Evolutionary conservation across 2,888 invertebrate species (phyloP), one percentile per base, ranked within the genome.

Genomic region (Chrysina gloriosa): DNA sequence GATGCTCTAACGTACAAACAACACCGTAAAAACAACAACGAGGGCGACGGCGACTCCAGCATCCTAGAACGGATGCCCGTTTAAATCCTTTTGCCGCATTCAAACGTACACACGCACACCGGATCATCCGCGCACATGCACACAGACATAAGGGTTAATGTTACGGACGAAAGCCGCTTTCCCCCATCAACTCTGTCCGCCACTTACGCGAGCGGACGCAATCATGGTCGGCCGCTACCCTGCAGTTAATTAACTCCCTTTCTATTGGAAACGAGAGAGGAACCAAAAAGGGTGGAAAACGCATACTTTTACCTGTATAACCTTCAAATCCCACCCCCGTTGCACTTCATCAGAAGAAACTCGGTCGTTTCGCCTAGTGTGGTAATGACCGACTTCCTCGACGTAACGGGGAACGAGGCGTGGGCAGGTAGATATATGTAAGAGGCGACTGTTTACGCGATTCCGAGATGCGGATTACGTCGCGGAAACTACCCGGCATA

Each of bases 91-190:
- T 31, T 16, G 21, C 21, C 45, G 45, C 16, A 21, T 45, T 21
- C 21, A 45, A 7, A 21, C 16, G 19, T 21, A 21, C 19, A 19
- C 16, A 21, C 39, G 4, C 39, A 6, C 39, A n/a, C n/a, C 7
- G 11, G n/a, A 16, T 16, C 45, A 45, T n/a, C 45, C 42, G 42
- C 39, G 25, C 58, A 25, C 25, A 39, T 58, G 16, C 58, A 58
- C 58, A 61, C 42, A 29, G 42, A 58, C 58, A 58, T 27, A 45
- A 54, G 68, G 63, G 70, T 70, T 70, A 70, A 70, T 70, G 68
- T 63, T 50, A 47, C 54, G 70, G 68, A 65, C 61, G 66, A 54
- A 56, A 68, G 69, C 64, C 29, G 58, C 42, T 61, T 39, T 25
- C 39, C 23, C 45, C 50, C 64, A 42, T 50, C 42, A 45, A 61